phyloP scores from a whole-genome alignment of 2,113 vertebrate species.

The Elgaria multicarinata region DNA sequence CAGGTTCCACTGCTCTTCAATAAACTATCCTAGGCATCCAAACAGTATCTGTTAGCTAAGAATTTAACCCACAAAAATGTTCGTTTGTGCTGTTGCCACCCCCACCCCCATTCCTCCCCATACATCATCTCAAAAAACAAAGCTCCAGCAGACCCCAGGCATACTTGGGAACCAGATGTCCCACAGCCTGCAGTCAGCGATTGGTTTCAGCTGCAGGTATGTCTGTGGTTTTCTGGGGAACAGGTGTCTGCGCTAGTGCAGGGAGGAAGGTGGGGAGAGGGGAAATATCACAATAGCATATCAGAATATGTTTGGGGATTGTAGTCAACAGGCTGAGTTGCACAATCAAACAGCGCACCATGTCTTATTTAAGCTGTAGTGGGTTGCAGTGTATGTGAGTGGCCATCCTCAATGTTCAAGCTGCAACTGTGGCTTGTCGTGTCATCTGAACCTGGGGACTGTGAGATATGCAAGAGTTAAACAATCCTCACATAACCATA shows the following conservation, averaged over 20 bases:
- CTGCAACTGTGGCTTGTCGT: too few relatives aligned
- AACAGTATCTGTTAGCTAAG: not conserved
- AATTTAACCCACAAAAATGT: not conserved
- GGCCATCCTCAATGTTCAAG: too few relatives aligned
- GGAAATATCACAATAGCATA: not conserved
- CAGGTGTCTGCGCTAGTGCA: not conserved
- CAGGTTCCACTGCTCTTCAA: not conserved
- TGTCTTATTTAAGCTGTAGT: too few relatives aligned
- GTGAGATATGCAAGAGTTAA: too few relatives aligned
- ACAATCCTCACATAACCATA: too few relatives aligned
- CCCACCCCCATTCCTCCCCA: too few relatives aligned
- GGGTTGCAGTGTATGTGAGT: too few relatives aligned
- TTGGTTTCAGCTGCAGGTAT: not conserved
- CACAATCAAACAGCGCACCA: not conserved
- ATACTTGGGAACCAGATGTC: not conserved
- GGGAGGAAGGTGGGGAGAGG: not conserved
- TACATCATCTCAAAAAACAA: not conserved
- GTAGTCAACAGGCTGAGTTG: not conserved
- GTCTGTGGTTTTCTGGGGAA: not conserved
- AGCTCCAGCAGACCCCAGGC: not conserved
- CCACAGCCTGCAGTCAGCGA: not conserved
- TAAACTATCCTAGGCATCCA: not conserved
- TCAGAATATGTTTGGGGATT: not conserved
- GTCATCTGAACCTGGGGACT: too few relatives aligned
- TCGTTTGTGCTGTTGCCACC: not conserved